Base-by-base conservation (phyloP, 1,140 invertebrate genomes). In the Oedothorax gibbosus region DNA sequence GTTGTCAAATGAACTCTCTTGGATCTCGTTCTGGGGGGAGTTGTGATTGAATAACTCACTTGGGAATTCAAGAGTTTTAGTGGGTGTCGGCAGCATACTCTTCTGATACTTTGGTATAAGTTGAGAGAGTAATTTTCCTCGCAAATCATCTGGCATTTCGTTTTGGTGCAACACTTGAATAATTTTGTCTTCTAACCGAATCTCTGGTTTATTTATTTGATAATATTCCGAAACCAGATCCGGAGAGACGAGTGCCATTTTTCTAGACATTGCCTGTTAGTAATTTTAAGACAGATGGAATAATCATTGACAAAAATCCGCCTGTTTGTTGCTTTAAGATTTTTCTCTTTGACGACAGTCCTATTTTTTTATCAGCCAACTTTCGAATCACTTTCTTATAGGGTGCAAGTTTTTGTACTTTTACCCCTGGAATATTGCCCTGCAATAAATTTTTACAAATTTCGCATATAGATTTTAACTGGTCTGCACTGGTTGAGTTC, bases 321-420 rank as follows among this genome's bases (percentile, higher is more conserved):
- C 4, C 57, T 60, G 57, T 60, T 60, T 60, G 57, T 14, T 60
- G 12, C 9, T 12, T 20, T 7, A 60, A 60, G 12, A 60, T 14
- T n/a, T 60, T 60, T 12, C 57, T 12, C 57, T 60, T 60, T 60
- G 12, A n/a, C 5, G 57, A 12, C 12, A 60, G 12, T 14, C 12
- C 12, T 14, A 11, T 60, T 14, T 60, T 60, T 60, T n/a, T 60
- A n/a, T 60, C n/a, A 7, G 57, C 18, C 18, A 68, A 68, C 18
- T 68, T 18, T 10, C 35, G 65, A 68, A 68, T 68, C 11, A 35
- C 35, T 68, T 35, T 68, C 65, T 68, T 68, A 68, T 20, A 68
- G 65, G 6, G 18, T 35, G 35, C 65, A 68, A 68, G 7, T 35
- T 18, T 68, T 21, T n/a, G n/a, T 35, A 68, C 18, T 7, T 68